Percentiles rank a stretch among this genome's conserved stretches.
Conservation (phyloP, 2,113 vertebrate species). For the Corythaeola cristata region DNA sequence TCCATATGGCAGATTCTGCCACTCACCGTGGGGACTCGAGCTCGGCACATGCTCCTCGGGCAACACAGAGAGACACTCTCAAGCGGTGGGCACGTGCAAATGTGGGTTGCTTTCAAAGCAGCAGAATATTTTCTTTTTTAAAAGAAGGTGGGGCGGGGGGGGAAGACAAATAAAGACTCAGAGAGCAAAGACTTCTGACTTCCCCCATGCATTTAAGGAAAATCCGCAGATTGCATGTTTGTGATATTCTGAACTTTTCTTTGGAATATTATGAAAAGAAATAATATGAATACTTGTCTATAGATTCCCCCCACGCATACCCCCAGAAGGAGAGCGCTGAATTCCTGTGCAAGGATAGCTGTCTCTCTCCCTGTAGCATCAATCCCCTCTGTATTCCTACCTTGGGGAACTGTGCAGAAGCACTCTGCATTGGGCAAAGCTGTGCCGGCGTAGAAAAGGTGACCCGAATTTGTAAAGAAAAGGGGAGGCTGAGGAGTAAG, state of each 20-base stretch:
- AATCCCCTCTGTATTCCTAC: neutral
- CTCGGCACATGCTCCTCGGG: constrained; percentile 16
- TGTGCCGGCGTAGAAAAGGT: neutral
- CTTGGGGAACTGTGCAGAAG: neutral
- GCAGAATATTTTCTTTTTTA: neutral
- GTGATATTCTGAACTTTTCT: neutral
- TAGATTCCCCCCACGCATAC: neutral
- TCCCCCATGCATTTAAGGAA: neutral
- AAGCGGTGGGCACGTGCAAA: neutral
- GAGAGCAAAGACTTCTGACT: neutral
- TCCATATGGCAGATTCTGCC: constrained; percentile 65
- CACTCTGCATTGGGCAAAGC: neutral
- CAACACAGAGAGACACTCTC: neutral
- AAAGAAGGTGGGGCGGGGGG: too few relatives aligned
- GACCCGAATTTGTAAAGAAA: constrained; percentile 21
- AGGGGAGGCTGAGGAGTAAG: neutral
- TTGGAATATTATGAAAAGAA: neutral
- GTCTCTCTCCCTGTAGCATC: neutral
- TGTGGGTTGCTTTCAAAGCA: neutral
- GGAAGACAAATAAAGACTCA: neutral
- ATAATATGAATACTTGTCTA: neutral
- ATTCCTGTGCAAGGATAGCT: neutral
- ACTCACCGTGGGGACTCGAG: constrained; percentile 41
- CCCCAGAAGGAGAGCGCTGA: neutral
- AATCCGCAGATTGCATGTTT: neutral